These are phyloP conservation scores for Octodon degus DNA, from an alignment of 2,113 vertebrate species.

Conservation along the genomic window DNA sequence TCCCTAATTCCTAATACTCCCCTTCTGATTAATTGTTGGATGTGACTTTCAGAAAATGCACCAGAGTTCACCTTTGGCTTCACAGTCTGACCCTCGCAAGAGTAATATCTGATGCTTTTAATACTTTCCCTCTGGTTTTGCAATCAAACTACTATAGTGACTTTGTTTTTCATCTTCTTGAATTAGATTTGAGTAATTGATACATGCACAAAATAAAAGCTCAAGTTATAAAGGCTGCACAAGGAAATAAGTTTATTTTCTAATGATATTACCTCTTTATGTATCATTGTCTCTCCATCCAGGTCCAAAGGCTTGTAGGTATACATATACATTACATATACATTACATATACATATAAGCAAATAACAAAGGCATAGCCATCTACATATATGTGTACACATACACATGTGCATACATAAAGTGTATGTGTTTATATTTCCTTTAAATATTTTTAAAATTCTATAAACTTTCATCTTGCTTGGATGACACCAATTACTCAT, in stretches of 20 bases:
- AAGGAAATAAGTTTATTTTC: neutral
- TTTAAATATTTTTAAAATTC: neutral
- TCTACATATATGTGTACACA: neutral
- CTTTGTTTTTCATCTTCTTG: slow-evolving; percentile 29
- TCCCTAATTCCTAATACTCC: neutral
- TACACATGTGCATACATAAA: neutral
- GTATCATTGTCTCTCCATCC: fast-evolving
- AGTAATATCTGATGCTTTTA: neutral
- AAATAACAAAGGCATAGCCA: neutral
- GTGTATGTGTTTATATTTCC: neutral
- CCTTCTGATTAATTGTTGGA: neutral
- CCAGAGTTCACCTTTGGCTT: neutral
- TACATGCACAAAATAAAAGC: neutral
- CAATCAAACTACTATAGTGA: neutral
- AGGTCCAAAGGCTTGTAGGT: neutral
- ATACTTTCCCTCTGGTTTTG: neutral
- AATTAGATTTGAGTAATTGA: slow-evolving; percentile 42
- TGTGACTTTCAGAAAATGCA: neutral
- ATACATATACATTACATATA: neutral
- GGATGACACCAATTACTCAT: neutral
- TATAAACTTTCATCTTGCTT: neutral
- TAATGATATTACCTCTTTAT: neutral
- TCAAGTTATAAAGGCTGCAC: neutral
- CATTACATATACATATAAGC: neutral
- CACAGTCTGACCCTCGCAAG: neutral